phyloP scores from a whole-genome alignment of 2,797 vertebrate species.

The Anguilla obscura region DNA sequence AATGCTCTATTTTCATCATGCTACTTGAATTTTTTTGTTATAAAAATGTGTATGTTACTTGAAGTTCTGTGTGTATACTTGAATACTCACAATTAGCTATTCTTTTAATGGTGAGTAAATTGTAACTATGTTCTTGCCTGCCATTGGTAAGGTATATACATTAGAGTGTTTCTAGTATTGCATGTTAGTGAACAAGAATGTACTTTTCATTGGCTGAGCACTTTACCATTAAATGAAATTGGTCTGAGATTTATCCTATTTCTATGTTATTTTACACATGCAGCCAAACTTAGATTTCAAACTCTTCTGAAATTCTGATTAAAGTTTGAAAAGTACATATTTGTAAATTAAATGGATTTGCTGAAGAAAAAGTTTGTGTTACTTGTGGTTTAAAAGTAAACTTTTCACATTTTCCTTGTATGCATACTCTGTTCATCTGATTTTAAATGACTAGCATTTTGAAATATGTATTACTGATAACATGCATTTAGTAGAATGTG shows the following conservation, averaged over 20 bases:
- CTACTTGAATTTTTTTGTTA: slow-evolving; percentile 64
- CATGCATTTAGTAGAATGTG: slow-evolving; percentile 1
- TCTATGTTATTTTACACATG: slow-evolving; percentile 29
- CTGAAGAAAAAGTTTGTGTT: slow-evolving; percentile 28
- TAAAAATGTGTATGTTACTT: slow-evolving; percentile 63
- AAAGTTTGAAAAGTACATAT: slow-evolving; percentile 25
- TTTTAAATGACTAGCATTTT: slow-evolving; percentile 24
- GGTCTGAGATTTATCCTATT: slow-evolving; percentile 57
- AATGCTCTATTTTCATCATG: slow-evolving; percentile 54
- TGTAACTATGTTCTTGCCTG: slow-evolving; percentile 63
- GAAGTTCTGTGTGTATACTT: slow-evolving; percentile 72
- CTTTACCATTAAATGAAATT: slow-evolving; percentile 76
- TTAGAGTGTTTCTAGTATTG: slow-evolving; percentile 75
- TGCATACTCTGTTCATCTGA: slow-evolving; percentile 20
- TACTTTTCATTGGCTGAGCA: slow-evolving; percentile 73
- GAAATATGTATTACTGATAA: slow-evolving; percentile 28
- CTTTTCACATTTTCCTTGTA: slow-evolving; percentile 28
- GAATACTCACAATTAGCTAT: slow-evolving; percentile 60
- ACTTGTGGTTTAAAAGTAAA: slow-evolving; percentile 32
- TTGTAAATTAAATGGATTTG: slow-evolving; percentile 37
- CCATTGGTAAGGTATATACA: slow-evolving; percentile 61
- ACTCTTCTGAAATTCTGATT: slow-evolving; percentile 7
- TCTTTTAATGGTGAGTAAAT: slow-evolving; percentile 58
- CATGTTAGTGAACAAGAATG: slow-evolving; percentile 77
- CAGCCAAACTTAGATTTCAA: slow-evolving; percentile 28